These are phyloP conservation scores for Agrotis ipsilon DNA, from an alignment of 2,888 invertebrate genomes.

Conservation along the genomic window DNA sequence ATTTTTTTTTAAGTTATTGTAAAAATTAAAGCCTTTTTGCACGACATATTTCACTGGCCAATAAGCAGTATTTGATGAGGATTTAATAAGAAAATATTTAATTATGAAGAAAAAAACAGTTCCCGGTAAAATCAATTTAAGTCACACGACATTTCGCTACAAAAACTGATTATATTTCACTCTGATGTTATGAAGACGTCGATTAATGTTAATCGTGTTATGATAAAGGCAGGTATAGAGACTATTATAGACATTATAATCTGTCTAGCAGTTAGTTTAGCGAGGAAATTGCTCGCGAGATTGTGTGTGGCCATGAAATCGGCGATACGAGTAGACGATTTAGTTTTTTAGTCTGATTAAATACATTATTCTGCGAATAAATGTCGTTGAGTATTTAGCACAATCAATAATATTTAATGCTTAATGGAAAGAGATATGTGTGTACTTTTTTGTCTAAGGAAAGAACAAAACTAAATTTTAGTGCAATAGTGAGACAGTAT, in stretches of 20 bases:
- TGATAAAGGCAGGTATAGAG: constrained; percentile 52
- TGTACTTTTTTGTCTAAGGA: no score
- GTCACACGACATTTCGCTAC: not conserved
- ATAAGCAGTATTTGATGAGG: no score
- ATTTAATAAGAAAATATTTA: not conserved
- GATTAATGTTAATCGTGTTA: constrained; percentile 51
- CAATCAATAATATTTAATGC: no score
- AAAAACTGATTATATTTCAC: constrained; percentile 13
- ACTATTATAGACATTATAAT: constrained; percentile 55
- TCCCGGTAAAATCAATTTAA: not conserved
- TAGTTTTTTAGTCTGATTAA: no score
- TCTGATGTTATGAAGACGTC: constrained; percentile 19
- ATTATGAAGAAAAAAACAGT: not conserved
- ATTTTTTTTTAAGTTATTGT: no score
- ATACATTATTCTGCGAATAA: no score
- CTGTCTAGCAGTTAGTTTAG: constrained; percentile 54
- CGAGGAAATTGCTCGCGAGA: constrained; percentile 37
- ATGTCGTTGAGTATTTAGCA: no score
- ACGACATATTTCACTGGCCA: no score
- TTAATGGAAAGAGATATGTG: no score
- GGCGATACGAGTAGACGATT: constrained; percentile 3
- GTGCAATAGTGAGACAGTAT: no score
- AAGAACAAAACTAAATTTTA: no score
- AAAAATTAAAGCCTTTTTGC: no score
- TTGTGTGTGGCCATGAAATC: constrained; percentile 19